Base-by-base conservation (phyloP, 2,888 invertebrate genomes). In the Mimas tiliae region DNA sequence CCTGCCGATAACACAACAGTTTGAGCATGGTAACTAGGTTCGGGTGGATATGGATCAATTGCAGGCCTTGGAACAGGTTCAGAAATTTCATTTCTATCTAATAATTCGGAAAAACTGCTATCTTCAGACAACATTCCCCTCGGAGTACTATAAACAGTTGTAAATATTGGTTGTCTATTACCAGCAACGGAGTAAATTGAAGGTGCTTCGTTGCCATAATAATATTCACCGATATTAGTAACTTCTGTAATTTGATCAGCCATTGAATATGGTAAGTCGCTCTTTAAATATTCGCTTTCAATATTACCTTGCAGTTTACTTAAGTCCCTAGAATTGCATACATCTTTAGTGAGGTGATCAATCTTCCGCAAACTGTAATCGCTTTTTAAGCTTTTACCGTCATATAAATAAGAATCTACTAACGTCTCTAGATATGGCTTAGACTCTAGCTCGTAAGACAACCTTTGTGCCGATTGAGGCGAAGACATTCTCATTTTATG, bases 121-220 rank as follows among this genome's bases (percentile, higher is more conserved):
- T 95, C 94, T 85, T 95, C 95, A 70, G 94, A 93, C 74, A 95
- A 94, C 73, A 95, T 94, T 62, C 95, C 94, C 74, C 95, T 94
- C 63, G 95, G 95, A 69, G 95, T 95, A 19, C 96, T 96, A 84
- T 96, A 96, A 9, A 96, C 96, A 63, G 96, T 96, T n/a, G 96
- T 96, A 78, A 96, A 96, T 65, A 95, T 94, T 74, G 96, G 95
- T 84, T 95, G 95, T 67, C 95, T 94, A 88, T 96, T 96, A 62
- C 96, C 96, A 62, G 96, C 96, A 19, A 96, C 96, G 1, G 96
- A 96, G 82, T 96, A 96, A 81, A 96, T 96, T 48, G 96, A 96
- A 19, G 95, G 94, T 64, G 94, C 94, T 81, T 96, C 93, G 74
- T 88, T 91, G 64, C 88, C 83, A 70, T 92, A 93, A 78, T 91